Base-by-base conservation (phyloP, 2,797 vertebrate species). In the Harpagifer antarcticus region DNA sequence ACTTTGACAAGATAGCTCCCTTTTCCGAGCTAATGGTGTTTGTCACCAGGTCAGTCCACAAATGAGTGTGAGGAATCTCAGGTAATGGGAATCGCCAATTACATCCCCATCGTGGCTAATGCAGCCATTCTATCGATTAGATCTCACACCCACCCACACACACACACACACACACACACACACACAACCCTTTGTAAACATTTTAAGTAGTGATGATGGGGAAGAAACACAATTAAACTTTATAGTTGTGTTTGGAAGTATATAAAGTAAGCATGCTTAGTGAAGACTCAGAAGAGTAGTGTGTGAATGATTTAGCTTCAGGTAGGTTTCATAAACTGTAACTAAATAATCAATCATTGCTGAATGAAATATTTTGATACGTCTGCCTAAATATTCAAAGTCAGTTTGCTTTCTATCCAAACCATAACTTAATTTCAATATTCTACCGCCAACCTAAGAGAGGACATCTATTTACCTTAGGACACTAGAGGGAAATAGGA, bases 21-120 rank as follows among this genome's bases (percentile, higher is more conserved):
- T 70, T 49, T 72, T 3, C 2, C 5, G 64, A 50, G 49, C 62
- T 61, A 78, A 81, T 85, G 76, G 80, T 58, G 68, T 72, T 89
- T 81, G 88, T 91, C 82, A 86, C 89, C 87, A 84, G 81, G 87
- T 88, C 82, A 90, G 72, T 78, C 74, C 20, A 75, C 72, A 76
- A 86, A 83, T 48, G 67, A 81, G 74, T 58, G 72, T 55, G 73
- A 91, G 75, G 87, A 89, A 89, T 90, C 81, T 57, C 47, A 19
- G 57, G 44, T 79, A 81, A 81, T 72, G 54, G 72, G 72, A 68
- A 45, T 67, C 17, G 13, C 67, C 68, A 80, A 70, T 81, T 78
- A 71, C n/a, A 33, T 44, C 45, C n/a, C 40, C 52, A 55, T 43
- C 52, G 27, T 47, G 58, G 55, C 54, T 63, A 61, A 59, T 53